Percentiles rank a stretch among this genome's conserved stretches.
Evolutionary conservation across 2,888 invertebrate genomes (phyloP).

Genomic region (Emmelina monodactyla): DNA sequence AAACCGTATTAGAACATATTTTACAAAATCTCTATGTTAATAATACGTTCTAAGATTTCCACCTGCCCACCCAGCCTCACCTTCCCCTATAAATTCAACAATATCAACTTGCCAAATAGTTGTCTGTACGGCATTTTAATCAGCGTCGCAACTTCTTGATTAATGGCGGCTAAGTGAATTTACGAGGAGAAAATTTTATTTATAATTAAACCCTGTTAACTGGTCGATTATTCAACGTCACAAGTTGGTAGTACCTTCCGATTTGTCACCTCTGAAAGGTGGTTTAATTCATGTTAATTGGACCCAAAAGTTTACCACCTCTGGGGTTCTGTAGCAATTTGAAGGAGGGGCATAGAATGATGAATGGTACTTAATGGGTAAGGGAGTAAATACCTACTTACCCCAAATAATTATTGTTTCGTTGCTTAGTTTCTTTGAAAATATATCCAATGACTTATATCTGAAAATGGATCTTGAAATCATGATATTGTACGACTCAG

Average conservation of each 20-base stretch:
- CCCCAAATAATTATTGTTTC: no score
- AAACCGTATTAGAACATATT: no score
- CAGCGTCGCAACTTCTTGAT: slow-evolving; percentile 69
- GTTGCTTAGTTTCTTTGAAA: no score
- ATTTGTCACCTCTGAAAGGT: slow-evolving; percentile 56
- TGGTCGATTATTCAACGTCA: slow-evolving; percentile 60
- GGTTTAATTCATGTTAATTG: slow-evolving; percentile 50
- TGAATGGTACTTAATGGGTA: no score
- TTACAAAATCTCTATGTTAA: no score
- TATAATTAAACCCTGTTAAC: slow-evolving; percentile 64
- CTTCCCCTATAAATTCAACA: slow-evolving; percentile 60
- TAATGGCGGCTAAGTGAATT: slow-evolving; percentile 61
- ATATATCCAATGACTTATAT: no score
- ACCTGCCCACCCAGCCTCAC: slow-evolving; percentile 39
- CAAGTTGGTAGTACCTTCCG: slow-evolving; percentile 51
- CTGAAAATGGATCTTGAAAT: no score
- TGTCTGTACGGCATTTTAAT: slow-evolving; percentile 64
- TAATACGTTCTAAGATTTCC: no score
- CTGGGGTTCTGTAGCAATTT: slow-evolving; percentile 40
- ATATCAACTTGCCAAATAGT: slow-evolving; percentile 62
- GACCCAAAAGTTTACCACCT: slow-evolving; percentile 45
- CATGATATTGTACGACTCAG: no score
- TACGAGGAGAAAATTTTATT: slow-evolving; percentile 61
- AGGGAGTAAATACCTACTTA: no score
- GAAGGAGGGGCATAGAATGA: no score